Conservation (phyloP, 1,140 invertebrate genomes). For the Teleopsis dalmanni region DNA sequence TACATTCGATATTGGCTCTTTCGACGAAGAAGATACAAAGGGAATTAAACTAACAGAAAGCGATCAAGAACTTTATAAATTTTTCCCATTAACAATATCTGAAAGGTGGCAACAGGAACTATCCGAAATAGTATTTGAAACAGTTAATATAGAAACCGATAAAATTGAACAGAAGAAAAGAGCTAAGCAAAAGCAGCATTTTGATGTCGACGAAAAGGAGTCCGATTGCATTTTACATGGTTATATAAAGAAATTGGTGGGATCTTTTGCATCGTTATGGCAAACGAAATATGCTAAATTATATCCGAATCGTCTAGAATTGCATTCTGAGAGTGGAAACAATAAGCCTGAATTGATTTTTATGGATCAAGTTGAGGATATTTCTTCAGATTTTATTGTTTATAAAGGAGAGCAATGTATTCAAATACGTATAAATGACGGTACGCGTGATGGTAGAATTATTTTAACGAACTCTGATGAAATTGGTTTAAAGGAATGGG, state of each 20-base stretch:
- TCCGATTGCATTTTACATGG: slow-evolving; percentile 99
- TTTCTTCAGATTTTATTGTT: slow-evolving; percentile 73
- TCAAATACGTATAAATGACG: slow-evolving; percentile 62
- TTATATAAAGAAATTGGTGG: slow-evolving; percentile 97
- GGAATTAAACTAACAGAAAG: slow-evolving; percentile 95
- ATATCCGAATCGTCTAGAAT: slow-evolving; percentile 88
- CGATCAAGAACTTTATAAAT: slow-evolving; percentile 97
- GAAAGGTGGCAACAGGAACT: slow-evolving; percentile 98
- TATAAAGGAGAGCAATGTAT: slow-evolving; percentile 93
- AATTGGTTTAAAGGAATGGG: slow-evolving; percentile 93
- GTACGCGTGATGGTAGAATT: slow-evolving; percentile 77
- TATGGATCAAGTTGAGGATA: slow-evolving; percentile 88
- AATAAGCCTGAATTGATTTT: slow-evolving; percentile 91
- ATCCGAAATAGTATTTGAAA: slow-evolving; percentile 98
- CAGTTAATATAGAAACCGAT: slow-evolving; percentile 94
- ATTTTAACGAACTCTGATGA: slow-evolving; percentile 93
- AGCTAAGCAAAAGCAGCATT: slow-evolving; percentile 89
- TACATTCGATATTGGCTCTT: slow-evolving; percentile 99
- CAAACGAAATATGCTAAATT: slow-evolving; percentile 93
- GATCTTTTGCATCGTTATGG: slow-evolving; percentile 95
- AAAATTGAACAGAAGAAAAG: slow-evolving; percentile 91
- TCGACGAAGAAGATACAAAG: slow-evolving; percentile 99
- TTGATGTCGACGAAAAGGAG: slow-evolving; percentile 93
- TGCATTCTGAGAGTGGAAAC: slow-evolving; percentile 82
- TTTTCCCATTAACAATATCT: slow-evolving; percentile 96